Percentiles rank a stretch among this genome's conserved stretches.
Evolutionary conservation across 2,888 invertebrate genomes (phyloP).

Genomic region (Lamellibrachia columna): DNA sequence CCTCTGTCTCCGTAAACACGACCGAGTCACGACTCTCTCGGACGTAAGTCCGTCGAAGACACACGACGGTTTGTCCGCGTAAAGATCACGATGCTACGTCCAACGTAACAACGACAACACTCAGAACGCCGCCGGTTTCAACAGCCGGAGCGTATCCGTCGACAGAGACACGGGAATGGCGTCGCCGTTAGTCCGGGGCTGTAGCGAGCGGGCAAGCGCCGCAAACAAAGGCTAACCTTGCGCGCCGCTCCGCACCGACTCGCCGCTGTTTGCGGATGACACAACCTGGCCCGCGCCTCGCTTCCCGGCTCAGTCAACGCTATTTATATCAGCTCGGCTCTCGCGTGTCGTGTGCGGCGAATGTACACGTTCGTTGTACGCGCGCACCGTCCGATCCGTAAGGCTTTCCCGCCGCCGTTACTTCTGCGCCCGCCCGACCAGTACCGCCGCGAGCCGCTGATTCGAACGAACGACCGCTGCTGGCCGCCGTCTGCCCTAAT

Average conservation of each 20-base stretch:
- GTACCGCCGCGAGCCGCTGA: not conserved
- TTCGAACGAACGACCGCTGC: not conserved
- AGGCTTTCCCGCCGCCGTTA: not conserved
- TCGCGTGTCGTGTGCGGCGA: not conserved
- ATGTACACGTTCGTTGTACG: not conserved
- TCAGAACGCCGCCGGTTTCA: not conserved
- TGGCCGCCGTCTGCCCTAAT: not conserved
- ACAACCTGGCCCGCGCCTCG: conserved; percentile 1
- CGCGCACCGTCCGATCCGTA: not conserved
- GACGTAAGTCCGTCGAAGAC: not conserved
- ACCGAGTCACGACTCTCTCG: not conserved
- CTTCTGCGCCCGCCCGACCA: not conserved
- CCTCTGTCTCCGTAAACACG: not conserved
- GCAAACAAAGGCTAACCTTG: conserved; percentile 1
- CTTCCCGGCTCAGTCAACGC: not conserved
- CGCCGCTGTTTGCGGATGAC: not conserved
- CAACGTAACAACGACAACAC: not conserved
- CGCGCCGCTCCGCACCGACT: not conserved
- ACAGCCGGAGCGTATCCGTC: not conserved
- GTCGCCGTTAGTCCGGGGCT: not conserved
- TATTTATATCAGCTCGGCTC: not conserved
- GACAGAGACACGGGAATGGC: not conserved
- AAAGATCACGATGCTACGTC: not conserved
- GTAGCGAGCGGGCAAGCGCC: not conserved
- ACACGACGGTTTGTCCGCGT: not conserved